These are phyloP conservation scores for Empis stercorea DNA, from an alignment of 2,888 invertebrate species.

Conservation along the genomic window DNA sequence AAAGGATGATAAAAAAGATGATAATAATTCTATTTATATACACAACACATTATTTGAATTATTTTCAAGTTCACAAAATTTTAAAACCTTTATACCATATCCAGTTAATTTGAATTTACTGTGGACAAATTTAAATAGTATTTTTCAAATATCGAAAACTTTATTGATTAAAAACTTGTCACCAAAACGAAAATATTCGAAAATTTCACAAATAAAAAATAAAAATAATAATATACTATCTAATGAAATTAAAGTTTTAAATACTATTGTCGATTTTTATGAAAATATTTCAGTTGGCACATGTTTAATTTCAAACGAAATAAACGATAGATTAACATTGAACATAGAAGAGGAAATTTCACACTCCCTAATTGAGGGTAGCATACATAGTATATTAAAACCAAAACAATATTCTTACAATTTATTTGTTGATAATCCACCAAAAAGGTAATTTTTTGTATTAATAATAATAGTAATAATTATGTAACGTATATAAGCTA, in stretches of 20 bases:
- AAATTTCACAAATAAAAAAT: slow-evolving; percentile 29
- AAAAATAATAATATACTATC: slow-evolving; percentile 21
- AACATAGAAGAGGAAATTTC: slow-evolving; percentile 25
- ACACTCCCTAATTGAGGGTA: slow-evolving; percentile 26
- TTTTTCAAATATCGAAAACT: slow-evolving; percentile 15
- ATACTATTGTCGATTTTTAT: slow-evolving; percentile 37
- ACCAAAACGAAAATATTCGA: slow-evolving; percentile 21
- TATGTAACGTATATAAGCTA: not conserved
- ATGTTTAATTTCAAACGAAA: slow-evolving; percentile 10
- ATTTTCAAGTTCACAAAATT: slow-evolving; percentile 28
- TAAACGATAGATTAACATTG: slow-evolving; percentile 22
- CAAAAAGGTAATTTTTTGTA: slow-evolving; percentile 24
- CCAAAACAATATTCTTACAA: slow-evolving; percentile 27
- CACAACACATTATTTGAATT: slow-evolving; percentile 30
- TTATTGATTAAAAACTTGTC: slow-evolving; percentile 1
- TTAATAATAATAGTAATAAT: too few relatives aligned
- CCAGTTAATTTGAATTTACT: slow-evolving; percentile 28
- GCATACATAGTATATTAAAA: slow-evolving; percentile 24
- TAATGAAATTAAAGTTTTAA: slow-evolving; percentile 29
- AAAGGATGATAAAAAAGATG: slow-evolving; percentile 9
- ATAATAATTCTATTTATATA: slow-evolving; percentile 15
- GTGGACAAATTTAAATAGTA: slow-evolving; percentile 25
- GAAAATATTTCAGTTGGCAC: slow-evolving; percentile 29
- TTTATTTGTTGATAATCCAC: slow-evolving; percentile 23
- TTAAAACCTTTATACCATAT: slow-evolving; percentile 25